These are phyloP conservation scores for Montipora capitata DNA, from an alignment of 92 coral and sea anemone genomes.

Conservation along the genomic window DNA sequence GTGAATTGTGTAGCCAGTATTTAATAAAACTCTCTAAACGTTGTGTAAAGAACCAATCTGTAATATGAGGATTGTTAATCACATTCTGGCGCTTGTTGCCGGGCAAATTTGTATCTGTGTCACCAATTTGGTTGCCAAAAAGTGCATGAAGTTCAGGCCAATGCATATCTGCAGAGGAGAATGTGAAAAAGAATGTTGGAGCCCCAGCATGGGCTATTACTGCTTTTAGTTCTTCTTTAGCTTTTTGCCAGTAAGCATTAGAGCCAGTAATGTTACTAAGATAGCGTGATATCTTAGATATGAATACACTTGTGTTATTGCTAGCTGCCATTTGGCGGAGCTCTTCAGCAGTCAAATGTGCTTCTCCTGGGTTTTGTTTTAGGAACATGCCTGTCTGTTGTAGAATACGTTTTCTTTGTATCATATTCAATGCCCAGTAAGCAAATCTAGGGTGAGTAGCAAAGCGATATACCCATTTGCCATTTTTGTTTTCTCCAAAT, in stretches of 20 bases:
- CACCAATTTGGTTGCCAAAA: constrained; percentile 21
- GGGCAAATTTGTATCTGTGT: constrained; percentile 19
- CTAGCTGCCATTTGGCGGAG: too few species aligned
- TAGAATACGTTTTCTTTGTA: constrained; percentile 70
- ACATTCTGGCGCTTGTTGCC: constrained; percentile 66
- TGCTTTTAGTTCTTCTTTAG: constrained; percentile 85
- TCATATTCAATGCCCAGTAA: constrained; percentile 85
- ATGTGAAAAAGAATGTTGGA: constrained; percentile 84
- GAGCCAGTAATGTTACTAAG: constrained; percentile 81
- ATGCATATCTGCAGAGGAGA: constrained; percentile 86
- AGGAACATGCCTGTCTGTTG: constrained; percentile 78
- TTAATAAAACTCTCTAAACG: constrained; percentile 74
- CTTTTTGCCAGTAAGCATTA: constrained; percentile 82
- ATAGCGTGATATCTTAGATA: constrained; percentile 72
- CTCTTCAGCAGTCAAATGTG: constrained; percentile 72
- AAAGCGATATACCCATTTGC: constrained; percentile 71
- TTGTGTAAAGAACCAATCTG: constrained; percentile 81
- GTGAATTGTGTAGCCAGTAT: constrained; percentile 74
- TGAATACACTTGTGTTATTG: constrained; percentile 42
- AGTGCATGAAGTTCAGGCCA: constrained; percentile 82
- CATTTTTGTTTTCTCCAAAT: constrained; percentile 69
- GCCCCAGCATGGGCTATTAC: constrained; percentile 72
- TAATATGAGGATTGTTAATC: constrained; percentile 78
- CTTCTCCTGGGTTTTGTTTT: constrained; percentile 84
- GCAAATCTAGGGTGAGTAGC: constrained; percentile 81